phyloP scores from a whole-genome alignment of 2,888 invertebrate species.

The Eurytoma californica region DNA sequence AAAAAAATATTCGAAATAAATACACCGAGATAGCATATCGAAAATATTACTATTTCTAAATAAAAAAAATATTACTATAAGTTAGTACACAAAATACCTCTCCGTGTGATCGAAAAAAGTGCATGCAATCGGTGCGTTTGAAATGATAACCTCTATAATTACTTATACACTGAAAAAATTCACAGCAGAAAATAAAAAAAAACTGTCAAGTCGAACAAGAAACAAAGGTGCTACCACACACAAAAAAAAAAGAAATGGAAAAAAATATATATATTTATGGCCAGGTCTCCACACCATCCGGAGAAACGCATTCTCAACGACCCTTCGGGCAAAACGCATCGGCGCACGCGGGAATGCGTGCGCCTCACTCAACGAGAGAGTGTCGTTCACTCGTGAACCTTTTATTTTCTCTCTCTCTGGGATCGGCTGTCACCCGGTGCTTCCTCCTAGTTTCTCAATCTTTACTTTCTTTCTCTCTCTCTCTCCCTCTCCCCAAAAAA shows the following conservation, averaged over 20 bases:
- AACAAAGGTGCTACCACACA: slow-evolving; percentile 30
- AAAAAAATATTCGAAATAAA: too few relatives aligned
- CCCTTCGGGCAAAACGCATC: neutral
- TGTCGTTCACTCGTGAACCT: too few relatives aligned
- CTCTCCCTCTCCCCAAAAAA: slow-evolving; percentile 12
- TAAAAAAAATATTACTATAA: neutral
- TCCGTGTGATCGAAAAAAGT: slow-evolving; percentile 24
- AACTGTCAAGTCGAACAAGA: neutral
- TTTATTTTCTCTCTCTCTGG: neutral
- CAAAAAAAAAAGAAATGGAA: slow-evolving; percentile 18
- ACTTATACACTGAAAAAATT: slow-evolving; percentile 35
- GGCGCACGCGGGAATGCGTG: too few relatives aligned
- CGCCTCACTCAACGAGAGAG: too few relatives aligned
- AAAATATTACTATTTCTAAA: too few relatives aligned
- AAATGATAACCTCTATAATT: slow-evolving; percentile 14
- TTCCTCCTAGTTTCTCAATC: slow-evolving; percentile 20
- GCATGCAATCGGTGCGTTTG: slow-evolving; percentile 43
- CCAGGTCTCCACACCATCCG: neutral
- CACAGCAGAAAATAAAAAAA: slow-evolving; percentile 13
- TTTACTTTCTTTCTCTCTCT: slow-evolving; percentile 1
- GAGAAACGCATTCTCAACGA: slow-evolving; percentile 7
- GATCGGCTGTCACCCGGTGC: slow-evolving; percentile 52
- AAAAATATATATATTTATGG: neutral
- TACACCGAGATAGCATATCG: too few relatives aligned
- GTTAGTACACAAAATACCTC: neutral